Conservation (phyloP, 2,797 vertebrate species). For the Crypturellus tataupa region DNA sequence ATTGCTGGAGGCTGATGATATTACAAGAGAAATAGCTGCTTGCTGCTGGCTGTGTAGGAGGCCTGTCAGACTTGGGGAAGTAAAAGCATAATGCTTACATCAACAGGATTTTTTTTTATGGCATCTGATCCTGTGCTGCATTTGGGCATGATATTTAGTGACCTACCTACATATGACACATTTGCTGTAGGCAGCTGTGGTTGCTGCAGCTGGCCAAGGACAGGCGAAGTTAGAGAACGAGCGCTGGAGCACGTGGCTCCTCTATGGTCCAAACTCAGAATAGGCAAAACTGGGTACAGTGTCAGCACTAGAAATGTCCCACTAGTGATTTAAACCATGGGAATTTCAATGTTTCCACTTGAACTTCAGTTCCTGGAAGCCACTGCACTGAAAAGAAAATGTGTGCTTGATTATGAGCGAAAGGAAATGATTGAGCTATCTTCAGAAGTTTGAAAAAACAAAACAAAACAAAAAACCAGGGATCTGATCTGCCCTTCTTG, state of each 20-base stretch:
- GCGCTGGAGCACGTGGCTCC: not conserved
- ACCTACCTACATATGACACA: slow-evolving; percentile 55
- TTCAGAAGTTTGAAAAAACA: not conserved
- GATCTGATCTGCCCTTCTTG: not conserved
- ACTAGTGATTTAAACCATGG: not conserved
- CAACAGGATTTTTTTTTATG: slow-evolving; percentile 31
- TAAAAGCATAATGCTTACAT: slow-evolving; percentile 64
- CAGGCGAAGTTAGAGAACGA: not conserved
- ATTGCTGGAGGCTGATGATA: slow-evolving; percentile 58
- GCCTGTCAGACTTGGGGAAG: slow-evolving; percentile 68
- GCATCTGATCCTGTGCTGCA: slow-evolving; percentile 48
- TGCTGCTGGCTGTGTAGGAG: slow-evolving; percentile 68
- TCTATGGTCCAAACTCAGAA: not conserved
- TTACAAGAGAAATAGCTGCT: slow-evolving; percentile 64
- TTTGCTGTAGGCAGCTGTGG: slow-evolving; percentile 37
- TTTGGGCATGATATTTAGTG: slow-evolving; percentile 62
- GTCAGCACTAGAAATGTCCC: not conserved
- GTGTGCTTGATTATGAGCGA: slow-evolving; percentile 30
- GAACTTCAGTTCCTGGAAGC: slow-evolving; percentile 20
- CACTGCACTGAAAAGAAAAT: slow-evolving; percentile 13
- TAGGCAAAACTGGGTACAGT: not conserved
- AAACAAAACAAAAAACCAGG: not conserved
- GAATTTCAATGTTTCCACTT: not conserved
- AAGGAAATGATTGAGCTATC: slow-evolving; percentile 4
- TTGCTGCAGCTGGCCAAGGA: slow-evolving; percentile 49